Percentiles rank a stretch among this genome's conserved stretches.
Conservation (phyloP, 2,797 vertebrate genomes). For the Pantherophis alleghaniensis region DNA sequence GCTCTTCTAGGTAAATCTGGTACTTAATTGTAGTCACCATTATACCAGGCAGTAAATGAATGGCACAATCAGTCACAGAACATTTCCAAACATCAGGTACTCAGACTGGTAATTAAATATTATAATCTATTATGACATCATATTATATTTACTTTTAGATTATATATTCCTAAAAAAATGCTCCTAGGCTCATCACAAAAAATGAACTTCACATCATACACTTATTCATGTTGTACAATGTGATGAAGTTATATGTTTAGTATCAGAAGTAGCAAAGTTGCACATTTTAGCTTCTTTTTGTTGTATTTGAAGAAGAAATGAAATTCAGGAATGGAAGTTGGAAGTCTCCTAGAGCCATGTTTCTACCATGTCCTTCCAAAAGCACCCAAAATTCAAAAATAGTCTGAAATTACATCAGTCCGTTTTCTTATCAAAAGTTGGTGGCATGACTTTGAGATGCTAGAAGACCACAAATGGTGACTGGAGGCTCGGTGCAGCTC, state of each 20-base stretch:
- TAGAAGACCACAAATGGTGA: neutral
- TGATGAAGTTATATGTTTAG: neutral
- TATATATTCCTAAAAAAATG: neutral
- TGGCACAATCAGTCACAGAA: neutral
- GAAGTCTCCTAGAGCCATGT: neutral
- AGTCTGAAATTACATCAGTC: neutral
- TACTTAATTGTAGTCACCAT: neutral
- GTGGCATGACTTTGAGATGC: neutral
- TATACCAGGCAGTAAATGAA: neutral
- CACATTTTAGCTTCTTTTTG: neutral
- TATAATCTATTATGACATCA: neutral
- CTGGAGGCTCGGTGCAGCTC: neutral
- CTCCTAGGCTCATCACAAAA: neutral
- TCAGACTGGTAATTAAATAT: neutral
- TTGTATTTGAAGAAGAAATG: neutral
- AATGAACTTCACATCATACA: neutral
- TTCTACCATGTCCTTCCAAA: neutral
- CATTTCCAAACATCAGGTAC: neutral
- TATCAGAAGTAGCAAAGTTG: neutral
- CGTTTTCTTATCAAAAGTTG: neutral
- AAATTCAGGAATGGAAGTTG: neutral
- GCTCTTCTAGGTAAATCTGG: neutral
- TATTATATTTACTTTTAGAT: neutral
- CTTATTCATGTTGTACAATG: neutral
- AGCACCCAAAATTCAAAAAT: neutral